phyloP scores from a whole-genome alignment of 2,797 vertebrate species.

The Gymnoscopelus braueri region DNA sequence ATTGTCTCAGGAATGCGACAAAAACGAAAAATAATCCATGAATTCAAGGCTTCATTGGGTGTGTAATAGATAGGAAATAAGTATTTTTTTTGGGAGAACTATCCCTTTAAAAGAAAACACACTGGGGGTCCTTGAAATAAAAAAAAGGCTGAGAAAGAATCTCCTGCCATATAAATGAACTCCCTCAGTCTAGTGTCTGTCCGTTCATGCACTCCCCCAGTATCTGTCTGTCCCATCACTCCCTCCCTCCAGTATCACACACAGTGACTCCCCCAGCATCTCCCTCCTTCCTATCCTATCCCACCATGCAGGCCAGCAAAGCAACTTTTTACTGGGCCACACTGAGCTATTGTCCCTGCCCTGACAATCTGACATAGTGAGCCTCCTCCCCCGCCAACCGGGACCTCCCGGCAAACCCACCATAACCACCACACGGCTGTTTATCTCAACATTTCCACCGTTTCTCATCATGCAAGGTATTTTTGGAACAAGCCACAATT shows the following conservation, averaged over 20 bases:
- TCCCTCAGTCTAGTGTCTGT: conserved; percentile 42
- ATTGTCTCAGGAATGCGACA: too few relatives aligned
- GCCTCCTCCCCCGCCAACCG: conserved; percentile 42
- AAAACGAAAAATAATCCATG: too few relatives aligned
- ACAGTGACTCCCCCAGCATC: conserved; percentile 64
- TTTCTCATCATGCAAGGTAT: conserved; percentile 58
- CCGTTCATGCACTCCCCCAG: conserved; percentile 69
- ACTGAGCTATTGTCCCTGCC: conserved; percentile 62
- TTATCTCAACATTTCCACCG: conserved; percentile 64
- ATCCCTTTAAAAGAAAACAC: too few relatives aligned
- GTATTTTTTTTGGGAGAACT: too few relatives aligned
- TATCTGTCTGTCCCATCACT: conserved; percentile 58
- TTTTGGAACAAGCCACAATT: conserved; percentile 67
- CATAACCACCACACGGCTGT: conserved; percentile 22
- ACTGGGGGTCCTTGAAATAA: too few relatives aligned
- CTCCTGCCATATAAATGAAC: too few relatives aligned
- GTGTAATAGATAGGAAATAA: too few relatives aligned
- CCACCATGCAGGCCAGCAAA: conserved; percentile 36
- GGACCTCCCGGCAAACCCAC: conserved; percentile 57
- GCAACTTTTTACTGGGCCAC: conserved; percentile 67
- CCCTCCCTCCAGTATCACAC: conserved; percentile 10
- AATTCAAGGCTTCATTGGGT: too few relatives aligned
- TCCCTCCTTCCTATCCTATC: conserved; percentile 34
- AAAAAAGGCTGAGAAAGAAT: too few relatives aligned
- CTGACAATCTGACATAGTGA: conserved; percentile 11